Evolutionary conservation across 2,797 vertebrate species (phyloP), one percentile per base, ranked within the genome.

Genomic region (Rhinophrynus dorsalis): DNA sequence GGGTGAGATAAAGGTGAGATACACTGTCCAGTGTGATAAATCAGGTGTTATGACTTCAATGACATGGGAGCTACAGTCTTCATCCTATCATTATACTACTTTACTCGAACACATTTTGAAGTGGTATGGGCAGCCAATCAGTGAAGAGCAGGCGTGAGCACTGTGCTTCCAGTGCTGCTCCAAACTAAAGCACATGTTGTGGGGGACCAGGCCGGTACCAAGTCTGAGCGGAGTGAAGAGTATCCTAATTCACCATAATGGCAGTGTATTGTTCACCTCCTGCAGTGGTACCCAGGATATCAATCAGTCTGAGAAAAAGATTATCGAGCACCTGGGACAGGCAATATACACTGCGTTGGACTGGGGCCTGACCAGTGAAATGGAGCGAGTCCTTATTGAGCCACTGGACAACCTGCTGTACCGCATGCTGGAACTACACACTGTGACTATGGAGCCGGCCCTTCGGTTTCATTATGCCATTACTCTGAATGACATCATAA

Each of bases 81-180:
- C n/a, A n/a, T n/a, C n/a, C n/a, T n/a, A n/a, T n/a, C n/a, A n/a
- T n/a, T n/a, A n/a, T n/a, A n/a, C n/a, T n/a, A n/a, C n/a, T n/a
- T n/a, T n/a, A n/a, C n/a, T n/a, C n/a, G n/a, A n/a, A n/a, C n/a
- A n/a, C n/a, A 47, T 91, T 21, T 73, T 91, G 56, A 74, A 62
- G 42, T 62, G 80, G 21, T 87, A 85, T 61, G 79, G 82, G 1
- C 79, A 81, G 24, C 81, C 89, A 1, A 40, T 90, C 72, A 88
- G 80, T 0, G 90, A 91, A 64, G 89, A 91, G 67, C 84, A 90
- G 78, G 90, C 89, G 12, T 90, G 88, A 88, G 90, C 90, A 42
- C 30, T 91, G 12, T 91, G 89, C 38, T 88, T 83, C 67, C 87
- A 90, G 33, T 81, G 86, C 18, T 87, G 87, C 58, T 6, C 4